Evolutionary conservation across 2,113 vertebrate genomes (phyloP).

Genomic region (Ondatra zibethicus): DNA sequence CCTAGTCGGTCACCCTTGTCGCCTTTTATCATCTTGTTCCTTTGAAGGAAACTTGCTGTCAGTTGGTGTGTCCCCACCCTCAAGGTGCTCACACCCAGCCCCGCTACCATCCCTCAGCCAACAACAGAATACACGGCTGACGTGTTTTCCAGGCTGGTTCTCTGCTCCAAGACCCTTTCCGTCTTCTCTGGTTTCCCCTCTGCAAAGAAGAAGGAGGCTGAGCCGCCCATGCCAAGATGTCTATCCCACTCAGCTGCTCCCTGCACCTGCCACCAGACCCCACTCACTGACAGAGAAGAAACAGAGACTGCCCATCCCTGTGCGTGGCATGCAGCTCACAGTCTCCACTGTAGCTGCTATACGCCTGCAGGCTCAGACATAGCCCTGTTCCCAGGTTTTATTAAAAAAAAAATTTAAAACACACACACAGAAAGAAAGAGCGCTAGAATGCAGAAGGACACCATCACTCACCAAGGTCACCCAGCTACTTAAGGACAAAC

Average conservation of each 20-base stretch:
- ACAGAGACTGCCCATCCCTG: not conserved
- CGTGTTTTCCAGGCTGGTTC: not conserved
- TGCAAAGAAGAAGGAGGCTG: not conserved
- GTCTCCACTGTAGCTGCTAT: not conserved
- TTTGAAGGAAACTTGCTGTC: not conserved
- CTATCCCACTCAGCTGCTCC: not conserved
- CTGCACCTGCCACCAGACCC: not conserved
- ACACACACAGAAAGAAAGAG: not conserved
- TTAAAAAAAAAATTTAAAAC: not conserved
- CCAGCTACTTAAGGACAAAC: not conserved
- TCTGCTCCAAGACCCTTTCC: not conserved
- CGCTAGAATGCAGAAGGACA: not conserved
- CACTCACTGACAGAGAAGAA: not conserved
- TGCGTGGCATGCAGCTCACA: not conserved
- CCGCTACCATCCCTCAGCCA: too few species aligned
- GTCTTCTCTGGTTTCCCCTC: not conserved
- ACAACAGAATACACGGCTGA: not conserved
- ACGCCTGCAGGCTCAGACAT: not conserved
- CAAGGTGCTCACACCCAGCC: not conserved
- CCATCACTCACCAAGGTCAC: not conserved
- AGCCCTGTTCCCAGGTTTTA: not conserved
- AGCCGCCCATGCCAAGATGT: not conserved
- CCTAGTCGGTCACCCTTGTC: not conserved
- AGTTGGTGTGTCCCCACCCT: not conserved
- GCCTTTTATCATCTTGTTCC: slow-evolving; percentile 17